These are phyloP conservation scores for Cyclura pinguis DNA, from an alignment of 2,797 vertebrate genomes.

Conservation along the genomic window DNA sequence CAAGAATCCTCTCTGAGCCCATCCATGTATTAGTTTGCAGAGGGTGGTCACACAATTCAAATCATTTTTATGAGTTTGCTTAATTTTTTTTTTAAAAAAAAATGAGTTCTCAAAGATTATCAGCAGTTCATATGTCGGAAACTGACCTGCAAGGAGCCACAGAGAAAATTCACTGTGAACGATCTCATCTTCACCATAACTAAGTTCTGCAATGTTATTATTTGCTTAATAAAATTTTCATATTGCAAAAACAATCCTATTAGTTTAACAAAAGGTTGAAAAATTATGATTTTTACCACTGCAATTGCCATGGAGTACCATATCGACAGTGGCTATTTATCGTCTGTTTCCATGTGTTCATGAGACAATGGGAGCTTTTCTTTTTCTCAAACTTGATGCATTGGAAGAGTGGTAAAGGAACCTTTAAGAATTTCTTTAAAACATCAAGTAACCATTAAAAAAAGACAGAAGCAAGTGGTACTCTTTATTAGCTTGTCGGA, in stretches of 20 bases:
- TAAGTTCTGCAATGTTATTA: constrained; percentile 68
- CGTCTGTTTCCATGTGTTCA: constrained; percentile 74
- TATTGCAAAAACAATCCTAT: constrained; percentile 63
- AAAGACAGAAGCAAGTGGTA: constrained; percentile 67
- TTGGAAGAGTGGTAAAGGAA: constrained; percentile 61
- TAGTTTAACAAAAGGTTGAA: constrained; percentile 73
- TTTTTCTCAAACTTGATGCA: constrained; percentile 64
- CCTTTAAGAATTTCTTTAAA: constrained; percentile 76
- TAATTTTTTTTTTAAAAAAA: constrained; percentile 13
- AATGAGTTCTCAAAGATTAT: constrained; percentile 68
- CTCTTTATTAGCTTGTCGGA: constrained; percentile 34
- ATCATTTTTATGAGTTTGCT: constrained; percentile 43
- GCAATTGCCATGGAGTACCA: constrained; percentile 59
- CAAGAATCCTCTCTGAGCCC: background rate
- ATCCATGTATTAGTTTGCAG: constrained; percentile 21
- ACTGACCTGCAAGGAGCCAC: constrained; percentile 59
- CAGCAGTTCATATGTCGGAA: constrained; percentile 61
- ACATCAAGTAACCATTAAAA: constrained; percentile 66
- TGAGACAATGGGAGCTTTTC: constrained; percentile 66
- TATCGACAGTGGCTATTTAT: constrained; percentile 69
- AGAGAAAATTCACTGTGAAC: constrained; percentile 63
- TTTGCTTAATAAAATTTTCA: constrained; percentile 64
- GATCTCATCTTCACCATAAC: constrained; percentile 58
- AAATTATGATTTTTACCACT: constrained; percentile 69
- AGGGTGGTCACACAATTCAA: constrained; percentile 19